phyloP scores from a whole-genome alignment of 2,888 invertebrate species.

The Diarsia mendica region DNA sequence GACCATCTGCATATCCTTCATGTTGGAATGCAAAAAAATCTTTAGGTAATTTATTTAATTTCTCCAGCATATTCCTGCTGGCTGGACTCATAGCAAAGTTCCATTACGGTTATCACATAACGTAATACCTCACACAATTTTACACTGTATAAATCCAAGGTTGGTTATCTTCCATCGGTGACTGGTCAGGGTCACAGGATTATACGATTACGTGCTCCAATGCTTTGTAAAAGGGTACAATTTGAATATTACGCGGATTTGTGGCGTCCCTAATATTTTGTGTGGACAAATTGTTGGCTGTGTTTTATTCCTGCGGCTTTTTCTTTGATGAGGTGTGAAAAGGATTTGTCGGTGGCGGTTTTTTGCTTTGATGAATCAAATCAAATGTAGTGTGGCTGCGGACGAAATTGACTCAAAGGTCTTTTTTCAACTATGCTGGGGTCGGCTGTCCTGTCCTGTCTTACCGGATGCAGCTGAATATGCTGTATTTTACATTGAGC shows the following conservation, averaged over 20 bases:
- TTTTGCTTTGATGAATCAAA: background rate
- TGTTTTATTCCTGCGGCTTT: background rate
- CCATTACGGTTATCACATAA: constrained; percentile 54
- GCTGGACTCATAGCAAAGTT: constrained; percentile 15
- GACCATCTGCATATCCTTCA: no score
- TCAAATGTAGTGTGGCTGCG: background rate
- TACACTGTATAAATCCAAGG: constrained; percentile 46
- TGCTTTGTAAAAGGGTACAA: constrained; percentile 33
- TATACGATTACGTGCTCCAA: constrained; percentile 49
- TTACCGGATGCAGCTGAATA: no score
- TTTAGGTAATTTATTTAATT: no score
- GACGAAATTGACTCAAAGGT: background rate
- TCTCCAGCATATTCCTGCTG: no score
- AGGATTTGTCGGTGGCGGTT: background rate
- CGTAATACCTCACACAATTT: constrained; percentile 39
- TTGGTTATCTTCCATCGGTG: constrained; percentile 52
- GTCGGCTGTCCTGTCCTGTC: no score
- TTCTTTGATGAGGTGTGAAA: background rate
- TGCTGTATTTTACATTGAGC: no score
- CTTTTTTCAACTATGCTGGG: background rate
- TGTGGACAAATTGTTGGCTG: constrained; percentile 29
- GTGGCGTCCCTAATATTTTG: constrained; percentile 24
- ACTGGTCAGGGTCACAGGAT: constrained; percentile 43
- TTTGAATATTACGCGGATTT: constrained; percentile 42
- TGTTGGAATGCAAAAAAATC: no score